Conservation (phyloP, 2,888 invertebrate species). For the Halictus ligatus region DNA sequence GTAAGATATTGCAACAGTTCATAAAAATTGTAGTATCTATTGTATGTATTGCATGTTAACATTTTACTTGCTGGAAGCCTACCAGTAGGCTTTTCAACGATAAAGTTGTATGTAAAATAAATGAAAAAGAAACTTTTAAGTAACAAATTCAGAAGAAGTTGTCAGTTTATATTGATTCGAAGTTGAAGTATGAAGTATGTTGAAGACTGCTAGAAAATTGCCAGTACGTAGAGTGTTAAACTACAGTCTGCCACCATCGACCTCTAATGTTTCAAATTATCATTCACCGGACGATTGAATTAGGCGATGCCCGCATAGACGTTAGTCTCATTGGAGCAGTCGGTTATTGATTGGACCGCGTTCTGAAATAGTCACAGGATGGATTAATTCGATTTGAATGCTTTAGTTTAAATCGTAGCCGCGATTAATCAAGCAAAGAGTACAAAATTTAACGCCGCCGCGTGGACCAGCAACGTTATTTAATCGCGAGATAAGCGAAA, state of each 20-base stretch:
- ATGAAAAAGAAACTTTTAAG: not conserved
- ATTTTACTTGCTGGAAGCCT: no score
- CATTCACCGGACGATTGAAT: not conserved
- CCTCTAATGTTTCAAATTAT: not conserved
- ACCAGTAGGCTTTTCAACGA: not conserved
- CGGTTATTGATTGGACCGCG: slow-evolving; percentile 42
- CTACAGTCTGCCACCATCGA: not conserved
- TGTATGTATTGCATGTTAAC: no score
- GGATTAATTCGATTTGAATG: slow-evolving; percentile 20
- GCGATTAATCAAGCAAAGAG: not conserved
- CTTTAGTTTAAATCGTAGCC: slow-evolving; percentile 5
- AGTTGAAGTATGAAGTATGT: no score
- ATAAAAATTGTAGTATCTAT: no score
- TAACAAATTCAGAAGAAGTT: no score
- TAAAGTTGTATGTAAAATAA: not conserved
- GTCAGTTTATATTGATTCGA: no score
- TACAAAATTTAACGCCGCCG: not conserved
- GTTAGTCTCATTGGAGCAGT: slow-evolving; percentile 21
- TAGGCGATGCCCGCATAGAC: not conserved
- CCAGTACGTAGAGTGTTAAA: not conserved
- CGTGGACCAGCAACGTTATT: not conserved
- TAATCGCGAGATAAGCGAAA: not conserved
- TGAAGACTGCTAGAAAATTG: no score
- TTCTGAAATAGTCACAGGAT: slow-evolving; percentile 3
- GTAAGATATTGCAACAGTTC: no score